Evolutionary conservation across 2,888 invertebrate genomes (phyloP), one percentile per base, ranked within the genome.

Genomic region (Sabellastarte sp.): DNA sequence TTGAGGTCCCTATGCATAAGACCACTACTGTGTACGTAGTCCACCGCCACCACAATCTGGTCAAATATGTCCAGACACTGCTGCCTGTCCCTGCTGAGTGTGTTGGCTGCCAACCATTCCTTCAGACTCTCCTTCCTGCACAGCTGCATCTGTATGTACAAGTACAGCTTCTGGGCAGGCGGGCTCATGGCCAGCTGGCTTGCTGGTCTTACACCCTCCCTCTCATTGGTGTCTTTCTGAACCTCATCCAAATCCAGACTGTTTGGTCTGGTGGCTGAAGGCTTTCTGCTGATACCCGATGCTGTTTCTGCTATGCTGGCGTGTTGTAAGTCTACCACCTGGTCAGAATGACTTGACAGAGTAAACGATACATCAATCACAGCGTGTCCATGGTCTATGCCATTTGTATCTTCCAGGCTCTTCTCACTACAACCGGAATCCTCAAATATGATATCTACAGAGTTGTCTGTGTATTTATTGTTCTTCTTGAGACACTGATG

Each of bases 91-190:
- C 80, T 63, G 58, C 75, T 75, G 26, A 78, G 65, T 0, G 78
- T 80, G 63, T 80, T 80, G 41, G 72, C 74, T 67, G 69, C 73
- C 50, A 98, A 86, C 98, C 97, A 98, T 77, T 96, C 94, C 77
- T 92, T 90, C 50, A 99, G 86, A 70, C 93, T 95, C 76, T 93
- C 90, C 76, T 90, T 89, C 61, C 89, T 89, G 77, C 97, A 98
- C 67, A 98, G 85, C 84, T 98, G 95, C 97, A 98, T 98, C 86
- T 98, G 97, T 81, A 98, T 98, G 82, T 94, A 97, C 24, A 98
- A 87, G 83, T 91, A 93, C 79, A 91, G 89, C 53, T 76, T 78
- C 15, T 69, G 73, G 1, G 57, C 56, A 10, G 41, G 41, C 10
- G 41, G 10, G 41, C 20, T 41, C 41, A n/a, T n/a, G n/a, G 51